Conservation (phyloP, 2,113 vertebrate species). For the Furnarius figulus region DNA sequence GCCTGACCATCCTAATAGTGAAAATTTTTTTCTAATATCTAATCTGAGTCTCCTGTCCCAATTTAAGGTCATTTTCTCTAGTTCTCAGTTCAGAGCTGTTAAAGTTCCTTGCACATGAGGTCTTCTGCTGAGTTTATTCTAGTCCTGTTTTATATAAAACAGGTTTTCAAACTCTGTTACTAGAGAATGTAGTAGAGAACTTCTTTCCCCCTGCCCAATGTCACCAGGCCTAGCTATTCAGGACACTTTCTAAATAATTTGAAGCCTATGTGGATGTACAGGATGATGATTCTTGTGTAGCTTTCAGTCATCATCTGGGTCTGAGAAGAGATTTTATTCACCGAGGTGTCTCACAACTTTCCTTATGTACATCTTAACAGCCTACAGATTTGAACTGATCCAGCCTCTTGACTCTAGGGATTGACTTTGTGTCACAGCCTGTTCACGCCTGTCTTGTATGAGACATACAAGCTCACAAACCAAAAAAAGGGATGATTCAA, state of each 20-base stretch:
- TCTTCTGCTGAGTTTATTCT: not conserved
- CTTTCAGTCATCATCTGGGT: not conserved
- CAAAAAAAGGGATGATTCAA: not conserved
- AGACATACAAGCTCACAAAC: not conserved
- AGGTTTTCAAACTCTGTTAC: not conserved
- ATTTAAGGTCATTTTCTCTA: not conserved
- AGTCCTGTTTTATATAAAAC: not conserved
- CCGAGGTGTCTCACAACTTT: not conserved
- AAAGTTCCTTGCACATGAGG: not conserved
- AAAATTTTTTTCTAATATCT: not conserved
- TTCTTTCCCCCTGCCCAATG: not conserved
- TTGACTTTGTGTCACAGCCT: not conserved
- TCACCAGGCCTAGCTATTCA: not conserved
- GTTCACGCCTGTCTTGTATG: not conserved
- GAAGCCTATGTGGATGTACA: not conserved
- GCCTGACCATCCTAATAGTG: not conserved
- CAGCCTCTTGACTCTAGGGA: not conserved
- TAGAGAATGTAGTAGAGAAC: not conserved
- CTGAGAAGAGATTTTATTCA: not conserved
- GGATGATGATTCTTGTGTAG: not conserved
- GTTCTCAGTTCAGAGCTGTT: not conserved
- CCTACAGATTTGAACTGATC: not conserved
- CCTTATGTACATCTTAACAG: not conserved
- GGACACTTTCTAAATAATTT: not conserved
- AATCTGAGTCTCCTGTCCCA: not conserved